Conservation (phyloP, 2,797 vertebrate species). For the Syngnathus rostellatus region DNA sequence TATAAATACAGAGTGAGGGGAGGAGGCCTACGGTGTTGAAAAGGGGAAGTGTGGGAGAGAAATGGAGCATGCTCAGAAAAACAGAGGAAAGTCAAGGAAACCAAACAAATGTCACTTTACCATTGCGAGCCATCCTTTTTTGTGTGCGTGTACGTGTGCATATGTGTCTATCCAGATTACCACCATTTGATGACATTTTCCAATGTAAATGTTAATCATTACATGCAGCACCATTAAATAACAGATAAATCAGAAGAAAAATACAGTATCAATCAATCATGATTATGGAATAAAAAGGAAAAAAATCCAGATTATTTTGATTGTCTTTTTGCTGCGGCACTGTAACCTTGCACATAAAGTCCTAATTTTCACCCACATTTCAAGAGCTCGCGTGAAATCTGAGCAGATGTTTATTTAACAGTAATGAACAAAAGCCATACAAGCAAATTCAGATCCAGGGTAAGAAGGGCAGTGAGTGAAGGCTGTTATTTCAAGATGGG, state of each 20-base stretch:
- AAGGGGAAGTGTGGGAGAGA: conserved; percentile 21
- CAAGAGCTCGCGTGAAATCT: neutral
- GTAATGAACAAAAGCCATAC: conserved; percentile 5
- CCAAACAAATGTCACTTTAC: conserved; percentile 3
- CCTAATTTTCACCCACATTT: neutral
- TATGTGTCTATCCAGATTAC: neutral
- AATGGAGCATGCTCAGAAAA: conserved; percentile 16
- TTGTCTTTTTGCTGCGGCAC: no score
- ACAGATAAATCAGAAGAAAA: no score
- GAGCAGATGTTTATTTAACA: conserved; percentile 11
- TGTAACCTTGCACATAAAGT: no score
- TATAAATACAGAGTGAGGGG: no score
- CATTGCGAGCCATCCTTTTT: neutral
- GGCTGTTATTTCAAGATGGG: conserved; percentile 1
- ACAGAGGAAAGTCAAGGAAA: conserved; percentile 6
- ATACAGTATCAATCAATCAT: no score
- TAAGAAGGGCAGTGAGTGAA: neutral
- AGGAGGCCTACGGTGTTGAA: no score
- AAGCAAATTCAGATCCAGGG: neutral
- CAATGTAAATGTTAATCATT: neutral
- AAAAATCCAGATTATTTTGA: no score
- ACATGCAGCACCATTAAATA: neutral
- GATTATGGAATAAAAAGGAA: neutral
- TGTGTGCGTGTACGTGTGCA: no score
- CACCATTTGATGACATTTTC: neutral